Base-by-base conservation (phyloP, 92 coral and sea anemone species). In the Isaurus tuberculatus region DNA sequence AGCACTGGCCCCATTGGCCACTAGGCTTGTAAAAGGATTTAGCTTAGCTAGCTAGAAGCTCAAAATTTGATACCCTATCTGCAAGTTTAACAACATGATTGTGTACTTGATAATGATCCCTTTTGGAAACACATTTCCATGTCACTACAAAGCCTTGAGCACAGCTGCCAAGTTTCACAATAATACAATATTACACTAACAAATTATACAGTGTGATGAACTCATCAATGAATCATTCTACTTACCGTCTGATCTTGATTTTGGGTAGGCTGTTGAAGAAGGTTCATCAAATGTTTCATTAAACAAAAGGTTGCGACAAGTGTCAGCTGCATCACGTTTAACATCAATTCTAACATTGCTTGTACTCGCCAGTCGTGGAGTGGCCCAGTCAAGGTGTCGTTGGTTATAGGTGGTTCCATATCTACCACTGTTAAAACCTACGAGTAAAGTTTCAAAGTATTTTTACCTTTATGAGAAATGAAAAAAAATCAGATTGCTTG, bases 331-430 rank as follows among this genome's bases (percentile, higher is more conserved):
- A 32, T 78, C 81, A 25, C 61, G 64, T 9, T 75, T 84, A 32
- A 79, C 28, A 15, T 42, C 73, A 10, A 70, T 72, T 44, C 89
- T 88, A 33, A 83, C 32, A 73, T 48, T 32, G 30, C 72, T 70
- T 2, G 77, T 89, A 37, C 60, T 79, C 8, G 67, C 85, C 20
- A 79, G 86, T 33, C 94, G 87, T 2, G 97, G 97, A 32, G 97
- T 90, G 31, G 91, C 87, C 97, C 97, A 92, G 29, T 88, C 82
- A 22, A 77, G 57, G 1, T 31, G 69, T n/a, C 51, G 82, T 5
- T 58, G 82, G 53, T 20, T 77, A 36, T 58, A 77, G 0, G 19
- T 15, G 58, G 82, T 60, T 40, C 82, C 68, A 58, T 57, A 77
- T 5, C 26, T 77, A 19, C 69, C 68, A 77, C 25, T 10, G 33